Evolutionary conservation across 2,113 vertebrate genomes (phyloP).

Genomic region (Columba janthina): DNA sequence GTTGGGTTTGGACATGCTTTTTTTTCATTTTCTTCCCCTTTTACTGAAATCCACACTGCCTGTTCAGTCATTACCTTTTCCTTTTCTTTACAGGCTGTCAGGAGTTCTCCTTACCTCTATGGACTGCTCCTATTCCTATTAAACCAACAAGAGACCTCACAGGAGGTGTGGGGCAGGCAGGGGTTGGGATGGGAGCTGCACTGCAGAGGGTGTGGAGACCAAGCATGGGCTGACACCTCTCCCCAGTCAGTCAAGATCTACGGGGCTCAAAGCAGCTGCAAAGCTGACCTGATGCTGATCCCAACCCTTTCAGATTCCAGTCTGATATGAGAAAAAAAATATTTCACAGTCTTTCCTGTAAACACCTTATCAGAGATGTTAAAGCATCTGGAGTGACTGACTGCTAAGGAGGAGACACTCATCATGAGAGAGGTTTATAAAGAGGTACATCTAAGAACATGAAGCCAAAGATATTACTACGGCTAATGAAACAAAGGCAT

Average conservation of each 20-base stretch:
- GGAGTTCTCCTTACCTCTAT: background rate
- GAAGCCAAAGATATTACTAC: conserved; percentile 39
- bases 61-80: background rate
- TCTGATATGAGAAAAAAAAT: background rate
- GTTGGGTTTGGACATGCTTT: background rate
- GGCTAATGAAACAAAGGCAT: conserved; percentile 57
- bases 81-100: background rate
- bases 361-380: conserved; percentile 23
- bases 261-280: conserved; percentile 32
- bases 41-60: background rate
- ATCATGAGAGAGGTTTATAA: background rate
- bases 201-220: background rate
- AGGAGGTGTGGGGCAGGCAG: background rate
- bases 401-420: background rate
- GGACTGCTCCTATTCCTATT: background rate
- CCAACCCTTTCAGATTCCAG: conserved; percentile 21
- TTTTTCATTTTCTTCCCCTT: background rate
- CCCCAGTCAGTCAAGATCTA: background rate
- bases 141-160: background rate
- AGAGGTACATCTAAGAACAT: conserved; percentile 48
- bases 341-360: conserved; percentile 31
- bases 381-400: conserved; percentile 2
- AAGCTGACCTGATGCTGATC: conserved; percentile 36
- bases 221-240: background rate
- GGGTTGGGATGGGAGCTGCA: background rate